Percentiles rank a stretch among this genome's conserved stretches.
Conservation (phyloP, 1,140 invertebrate genomes). For the Pectinophora gossypiella region DNA sequence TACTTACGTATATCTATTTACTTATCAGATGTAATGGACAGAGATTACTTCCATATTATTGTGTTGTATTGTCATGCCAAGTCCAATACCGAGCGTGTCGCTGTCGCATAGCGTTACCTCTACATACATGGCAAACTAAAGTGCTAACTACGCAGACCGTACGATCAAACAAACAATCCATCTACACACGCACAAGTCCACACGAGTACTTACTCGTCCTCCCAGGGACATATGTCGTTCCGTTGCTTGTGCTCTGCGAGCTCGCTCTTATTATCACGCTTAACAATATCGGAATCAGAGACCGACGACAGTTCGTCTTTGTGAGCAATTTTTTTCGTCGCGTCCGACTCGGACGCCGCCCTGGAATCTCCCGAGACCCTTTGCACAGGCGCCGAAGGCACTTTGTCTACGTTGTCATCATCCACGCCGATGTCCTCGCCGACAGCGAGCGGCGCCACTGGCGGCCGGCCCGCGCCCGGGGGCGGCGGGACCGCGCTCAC, state of each 20-base stretch:
- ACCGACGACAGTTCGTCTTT: constrained; percentile 54
- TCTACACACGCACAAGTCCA: constrained; percentile 15
- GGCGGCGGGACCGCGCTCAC: too few species aligned
- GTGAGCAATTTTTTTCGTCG: constrained; percentile 51
- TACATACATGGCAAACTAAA: not conserved
- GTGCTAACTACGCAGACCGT: not conserved
- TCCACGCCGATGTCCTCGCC: constrained; percentile 80
- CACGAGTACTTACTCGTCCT: constrained; percentile 87
- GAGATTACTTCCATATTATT: not conserved
- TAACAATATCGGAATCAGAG: constrained; percentile 63
- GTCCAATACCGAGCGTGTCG: not conserved
- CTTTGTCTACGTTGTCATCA: constrained; percentile 74
- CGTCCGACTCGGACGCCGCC: constrained; percentile 45
- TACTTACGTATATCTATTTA: too few species aligned
- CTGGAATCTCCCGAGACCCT: constrained; percentile 44
- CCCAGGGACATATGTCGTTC: constrained; percentile 91
- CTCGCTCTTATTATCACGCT: constrained; percentile 60
- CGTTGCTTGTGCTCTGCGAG: constrained; percentile 75
- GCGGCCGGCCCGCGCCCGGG: too few species aligned
- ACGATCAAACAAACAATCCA: not conserved
- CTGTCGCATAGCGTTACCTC: not conserved
- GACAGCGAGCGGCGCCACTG: constrained; percentile 79
- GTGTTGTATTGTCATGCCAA: constrained; percentile 1
- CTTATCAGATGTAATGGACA: too few species aligned
- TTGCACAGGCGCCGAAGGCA: constrained; percentile 52